Evolutionary conservation across 2,888 invertebrate species (phyloP), one percentile per base, ranked within the genome.

Genomic region (Ypsolopha sequella): DNA sequence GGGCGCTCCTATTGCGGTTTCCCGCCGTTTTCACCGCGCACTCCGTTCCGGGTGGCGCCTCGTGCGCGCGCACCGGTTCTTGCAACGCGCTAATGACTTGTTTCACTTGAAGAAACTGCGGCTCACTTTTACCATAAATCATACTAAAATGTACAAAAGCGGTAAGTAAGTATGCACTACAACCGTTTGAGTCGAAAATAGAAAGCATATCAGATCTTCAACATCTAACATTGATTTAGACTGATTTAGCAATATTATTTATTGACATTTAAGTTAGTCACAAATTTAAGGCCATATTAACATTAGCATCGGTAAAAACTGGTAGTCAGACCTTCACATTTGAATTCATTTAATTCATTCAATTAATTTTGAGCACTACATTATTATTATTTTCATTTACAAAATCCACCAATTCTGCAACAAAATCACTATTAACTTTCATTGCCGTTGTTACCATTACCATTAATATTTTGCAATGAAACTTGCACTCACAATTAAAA

Each of bases 1-100:
- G 63, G 62, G 60, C 63, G 62, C 73, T 66, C 66, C 72, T 72
- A 72, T 84, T 84, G 86, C 86, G 86, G 85, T 85, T 84, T 82
- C 80, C 80, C 80, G 81, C 76, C 76, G 74, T 78, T 84, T 85
- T 81, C 84, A 70, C 85, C 78, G 76, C 79, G 72, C 69, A 64
- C 79, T 68, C 69, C 82, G 84, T 84, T 85, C 86, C 84, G 84
- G 81, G 75, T 77, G 82, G 80, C 81, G 80, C 81, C 71, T 79
- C 74, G 68, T 66, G 71, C 66, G 61, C 55, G 60, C 64, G 66
- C 75, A 73, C 73, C 73, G 69, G 70, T 78, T 76, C 73, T 70
- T 70, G 67, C 51, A 50, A 34, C 35, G 57, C 62, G 63, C 68
- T 76, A 74, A 80, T 75, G 61, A 70, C 72, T 72, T 70, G 73